phyloP scores from a whole-genome alignment of 2,888 invertebrate genomes.

The Drosophila atroscutellata region DNA sequence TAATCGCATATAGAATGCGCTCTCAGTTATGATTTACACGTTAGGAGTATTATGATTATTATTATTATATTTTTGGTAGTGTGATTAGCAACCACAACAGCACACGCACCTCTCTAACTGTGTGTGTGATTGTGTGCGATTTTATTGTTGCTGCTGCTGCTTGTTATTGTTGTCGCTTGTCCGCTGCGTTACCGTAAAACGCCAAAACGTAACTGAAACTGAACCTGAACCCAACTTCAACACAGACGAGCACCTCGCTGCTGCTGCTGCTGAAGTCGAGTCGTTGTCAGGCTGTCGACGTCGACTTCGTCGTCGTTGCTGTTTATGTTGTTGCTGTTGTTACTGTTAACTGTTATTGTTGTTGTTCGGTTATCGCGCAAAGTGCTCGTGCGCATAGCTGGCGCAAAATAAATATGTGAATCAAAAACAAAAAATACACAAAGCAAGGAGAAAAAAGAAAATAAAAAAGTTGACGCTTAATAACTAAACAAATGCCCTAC shows the following conservation, averaged over 20 bases:
- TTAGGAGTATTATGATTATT: slow-evolving; percentile 48
- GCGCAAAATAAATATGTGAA: slow-evolving; percentile 62
- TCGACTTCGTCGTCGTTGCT: slow-evolving; percentile 18
- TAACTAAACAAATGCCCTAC: slow-evolving; percentile 67
- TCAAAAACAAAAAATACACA: slow-evolving; percentile 1
- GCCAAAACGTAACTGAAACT: slow-evolving; percentile 79
- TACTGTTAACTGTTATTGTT: slow-evolving; percentile 22
- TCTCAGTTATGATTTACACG: slow-evolving; percentile 65
- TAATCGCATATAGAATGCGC: slow-evolving; percentile 50
- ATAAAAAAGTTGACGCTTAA: slow-evolving; percentile 64
- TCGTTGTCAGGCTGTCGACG: slow-evolving; percentile 47
- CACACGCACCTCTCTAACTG: slow-evolving; percentile 54
- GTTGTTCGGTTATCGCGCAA: slow-evolving; percentile 65
- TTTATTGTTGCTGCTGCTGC: slow-evolving; percentile 9
- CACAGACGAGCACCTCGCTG: slow-evolving; percentile 59
- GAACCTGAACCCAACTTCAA: slow-evolving; percentile 73
- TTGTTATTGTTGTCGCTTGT: slow-evolving; percentile 37
- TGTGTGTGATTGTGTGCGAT: slow-evolving; percentile 12
- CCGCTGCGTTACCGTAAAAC: slow-evolving; percentile 79
- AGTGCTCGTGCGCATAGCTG: slow-evolving; percentile 72
- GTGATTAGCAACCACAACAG: slow-evolving; percentile 47
- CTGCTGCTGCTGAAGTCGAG: slow-evolving; percentile 24
- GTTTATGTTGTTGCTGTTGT: slow-evolving; percentile 12
- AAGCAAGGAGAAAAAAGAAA: slow-evolving; percentile 15
- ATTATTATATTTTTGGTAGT: slow-evolving; percentile 22